Base-by-base conservation (phyloP, 2,797 vertebrate genomes). In the Carcharodon carcharias region DNA sequence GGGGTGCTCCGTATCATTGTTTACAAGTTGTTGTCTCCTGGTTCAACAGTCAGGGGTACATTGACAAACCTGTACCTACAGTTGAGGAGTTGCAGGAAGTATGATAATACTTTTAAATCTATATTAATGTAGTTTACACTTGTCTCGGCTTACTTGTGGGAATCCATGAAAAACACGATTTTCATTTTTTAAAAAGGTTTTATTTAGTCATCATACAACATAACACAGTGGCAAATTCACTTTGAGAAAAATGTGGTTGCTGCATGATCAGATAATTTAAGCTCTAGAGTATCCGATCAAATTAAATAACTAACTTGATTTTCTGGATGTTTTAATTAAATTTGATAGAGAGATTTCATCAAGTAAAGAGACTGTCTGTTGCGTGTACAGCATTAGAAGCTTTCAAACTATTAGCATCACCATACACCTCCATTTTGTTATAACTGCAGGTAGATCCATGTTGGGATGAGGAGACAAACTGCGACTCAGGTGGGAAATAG, bases 11-110 rank as follows among this genome's bases (percentile, higher is more conserved):
- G 12, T 99, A 99, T 96, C 98, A 99, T 6, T 99, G 99, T 31
- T 97, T 99, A 80, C 99, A 99, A 97, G 99, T 99, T 0, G 98
- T 99, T 98, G 99, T 99, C 97, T 99, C 99, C 73, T 99, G 99
- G 99, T 99, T 99, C 98, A 98, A 89, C 97, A 98, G 99, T 96
- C 99, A 99, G 96, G 99, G 99, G 54, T 99, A 99, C 31, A 96
- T 97, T 0, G 98, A 99, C 28, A 97, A 61, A 1, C 1, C 97
- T 16, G 97, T 99, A 95, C 99, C 99, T n/a, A 98, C 98, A 96
- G 99, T 99, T 97, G 98, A 96, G 96, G 98, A 99, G 96, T 99
- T 99, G 96, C 99, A 99, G 92, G 98, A 99, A 98, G 99, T 99
- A 97, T 94, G 58, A 82, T 14, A 11, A 4, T n/a, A 88, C 1